Percentiles rank a stretch among this genome's conserved stretches.
phyloP scores from a whole-genome alignment of 2,797 vertebrate genomes.

The Myoxocephalus aenaeus region DNA sequence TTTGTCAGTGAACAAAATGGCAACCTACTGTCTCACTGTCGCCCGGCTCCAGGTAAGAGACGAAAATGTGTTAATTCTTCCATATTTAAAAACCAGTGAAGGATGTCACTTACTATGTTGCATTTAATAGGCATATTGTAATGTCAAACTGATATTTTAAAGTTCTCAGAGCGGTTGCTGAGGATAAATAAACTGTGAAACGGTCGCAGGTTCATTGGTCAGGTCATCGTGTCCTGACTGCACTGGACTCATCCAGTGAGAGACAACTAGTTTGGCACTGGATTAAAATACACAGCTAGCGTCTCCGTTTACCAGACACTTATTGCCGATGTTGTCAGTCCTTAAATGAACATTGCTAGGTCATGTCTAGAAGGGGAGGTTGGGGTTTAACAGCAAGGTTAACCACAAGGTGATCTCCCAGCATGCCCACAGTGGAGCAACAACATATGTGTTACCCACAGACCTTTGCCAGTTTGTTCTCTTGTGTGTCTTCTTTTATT shows the following conservation, averaged over 20 bases:
- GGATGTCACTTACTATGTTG: not conserved
- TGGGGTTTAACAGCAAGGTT: conserved; percentile 77
- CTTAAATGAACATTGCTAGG: fast-evolving
- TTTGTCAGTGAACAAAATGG: conserved; percentile 99
- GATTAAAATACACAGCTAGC: not conserved
- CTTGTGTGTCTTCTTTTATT: not conserved
- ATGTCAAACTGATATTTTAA: fast-evolving
- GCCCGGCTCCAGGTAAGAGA: conserved; percentile 91
- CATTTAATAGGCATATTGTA: fast-evolving
- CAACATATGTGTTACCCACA: not conserved
- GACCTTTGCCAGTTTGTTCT: not conserved
- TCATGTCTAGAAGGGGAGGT: not conserved
- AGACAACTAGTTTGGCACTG: not conserved
- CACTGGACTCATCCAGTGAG: conserved; percentile 10
- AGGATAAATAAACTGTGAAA: not conserved
- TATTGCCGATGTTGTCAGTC: fast-evolving
- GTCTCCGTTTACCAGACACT: fast-evolving
- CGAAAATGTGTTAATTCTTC: not conserved
- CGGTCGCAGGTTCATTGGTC: conserved; percentile 22
- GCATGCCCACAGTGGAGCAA: conserved; percentile 8
- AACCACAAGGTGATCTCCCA: conserved; percentile 82
- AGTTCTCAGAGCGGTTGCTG: fast-evolving
- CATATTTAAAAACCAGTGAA: fast-evolving
- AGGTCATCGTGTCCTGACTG: conserved; percentile 78
- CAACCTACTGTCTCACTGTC: conserved; percentile 92